Evolutionary conservation across 2,113 vertebrate species (phyloP), one percentile per base, ranked within the genome.

Genomic region (Sapajus apella): DNA sequence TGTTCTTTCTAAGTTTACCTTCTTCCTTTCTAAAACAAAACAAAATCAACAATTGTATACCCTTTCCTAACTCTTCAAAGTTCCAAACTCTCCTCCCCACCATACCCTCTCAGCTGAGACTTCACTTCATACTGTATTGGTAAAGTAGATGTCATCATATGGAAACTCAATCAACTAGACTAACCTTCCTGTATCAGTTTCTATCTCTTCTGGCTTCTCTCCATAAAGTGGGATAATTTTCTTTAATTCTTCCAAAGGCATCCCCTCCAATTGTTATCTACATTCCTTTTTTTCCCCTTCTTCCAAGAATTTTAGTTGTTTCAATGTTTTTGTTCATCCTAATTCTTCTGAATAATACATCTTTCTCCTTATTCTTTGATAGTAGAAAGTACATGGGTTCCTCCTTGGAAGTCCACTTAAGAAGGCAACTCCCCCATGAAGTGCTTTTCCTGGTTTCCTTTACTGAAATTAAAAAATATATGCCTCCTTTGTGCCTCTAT

Each of bases 401-500:
- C 43, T 84, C 4, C 56, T 64, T 58, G 32, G 58, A 5, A 40
- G 0, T 83, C 8, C 17, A 45, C 32, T 37, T 30, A 27, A 30
- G 13, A 23, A 43, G 4, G 20, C 43, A 68, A 21, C 12, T n/a
- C 5, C 21, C 20, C 14, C 8, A 27, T 21, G 66, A 58, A 21
- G 7, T 6, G 10, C 5, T 37, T 43, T 20, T 9, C 4, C 6
- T 3, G 6, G 18, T 45, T 43, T 3, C 17, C 21, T 2, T 64
- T 21, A 2, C 27, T 25, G 47, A 58, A 64, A 37, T 50, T 75
- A 4, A 87, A 87, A 73, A 75, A 45, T 27, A 6, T 20, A n/a
- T 5, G 3, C 56, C 61, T 91, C 20, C 17, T 18, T 43, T 43
- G 52, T 55, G 43, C 18, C 32, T 3, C 61, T 9, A 13, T 23